Evolutionary conservation across 2,888 invertebrate species (phyloP).

Genomic region (Tetheella fluctuosa): DNA sequence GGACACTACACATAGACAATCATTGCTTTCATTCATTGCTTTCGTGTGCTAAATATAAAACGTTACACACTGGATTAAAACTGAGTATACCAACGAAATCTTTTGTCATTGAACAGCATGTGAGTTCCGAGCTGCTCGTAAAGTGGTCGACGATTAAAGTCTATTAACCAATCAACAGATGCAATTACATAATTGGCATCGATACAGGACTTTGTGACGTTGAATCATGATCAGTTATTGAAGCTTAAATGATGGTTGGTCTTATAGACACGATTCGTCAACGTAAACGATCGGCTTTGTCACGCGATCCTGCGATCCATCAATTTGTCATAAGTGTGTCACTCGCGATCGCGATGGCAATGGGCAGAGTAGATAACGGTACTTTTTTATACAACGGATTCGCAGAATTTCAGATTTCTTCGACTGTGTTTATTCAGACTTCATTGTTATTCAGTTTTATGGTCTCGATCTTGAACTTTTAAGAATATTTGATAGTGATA

Average conservation of each 20-base stretch:
- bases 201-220: conserved; percentile 2
- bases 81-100: conserved; percentile 23
- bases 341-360: conserved; percentile 1
- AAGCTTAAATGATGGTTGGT: neutral
- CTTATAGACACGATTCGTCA: conserved; percentile 7
- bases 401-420: neutral
- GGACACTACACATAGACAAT: conserved; percentile 46
- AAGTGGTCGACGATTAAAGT: conserved; percentile 8
- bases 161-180: conserved; percentile 5
- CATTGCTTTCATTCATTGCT: conserved; percentile 38
- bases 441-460: neutral
- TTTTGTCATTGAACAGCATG: conserved; percentile 33
- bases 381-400: neutral
- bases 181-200: conserved; percentile 12
- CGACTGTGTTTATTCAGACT: neutral
- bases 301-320: conserved; percentile 9
- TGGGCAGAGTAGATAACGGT: conserved; percentile 3
- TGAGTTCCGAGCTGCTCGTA: conserved; percentile 17
- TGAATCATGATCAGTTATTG: neutral
- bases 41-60: conserved; percentile 38
- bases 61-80: conserved; percentile 26
- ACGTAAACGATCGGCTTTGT: conserved; percentile 7
- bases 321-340: conserved; percentile 9
- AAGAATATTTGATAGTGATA: conserved; percentile 4
- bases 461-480: neutral